A percentile compares a stretch with the other conserved stretches of the same genome.
Evolutionary conservation across 2,113 vertebrate species (phyloP).

Genomic region (Clarias gariepinus): DNA sequence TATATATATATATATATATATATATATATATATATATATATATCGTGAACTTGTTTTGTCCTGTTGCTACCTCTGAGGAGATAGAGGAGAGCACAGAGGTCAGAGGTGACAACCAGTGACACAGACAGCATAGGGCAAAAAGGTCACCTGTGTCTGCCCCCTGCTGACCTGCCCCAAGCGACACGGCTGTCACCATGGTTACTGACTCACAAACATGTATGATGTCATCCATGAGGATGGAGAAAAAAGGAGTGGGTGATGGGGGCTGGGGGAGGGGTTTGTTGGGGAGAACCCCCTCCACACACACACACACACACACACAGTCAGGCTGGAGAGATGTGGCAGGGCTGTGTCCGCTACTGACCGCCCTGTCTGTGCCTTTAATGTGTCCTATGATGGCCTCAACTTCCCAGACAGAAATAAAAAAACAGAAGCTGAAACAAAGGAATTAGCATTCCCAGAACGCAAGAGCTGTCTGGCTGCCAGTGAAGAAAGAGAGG

Average conservation of each 20-base stretch:
- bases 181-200: conserved; percentile 52
- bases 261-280: conserved; percentile 31
- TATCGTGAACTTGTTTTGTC: conserved; percentile 28
- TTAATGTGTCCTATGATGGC: conserved; percentile 37
- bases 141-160: conserved; percentile 47
- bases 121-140: conserved; percentile 51
- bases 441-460: conserved; percentile 54
- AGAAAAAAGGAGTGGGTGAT: conserved; percentile 11
- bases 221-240: conserved; percentile 42
- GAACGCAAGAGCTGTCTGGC: conserved; percentile 46
- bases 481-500: conserved; percentile 43
- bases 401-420: conserved; percentile 53
- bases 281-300: neutral
- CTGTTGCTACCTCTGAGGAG: conserved; percentile 21
- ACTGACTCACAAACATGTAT: conserved; percentile 53
- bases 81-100: conserved; percentile 8
- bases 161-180: conserved; percentile 41
- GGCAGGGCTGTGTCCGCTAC: neutral
- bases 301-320: neutral
- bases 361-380: conserved; percentile 29
- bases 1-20: neutral
- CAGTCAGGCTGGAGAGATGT: neutral
- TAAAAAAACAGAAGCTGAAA: conserved; percentile 48
- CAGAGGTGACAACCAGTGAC: conserved; percentile 45
- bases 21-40: neutral